Evolutionary conservation across 2,797 vertebrate species (phyloP).

Genomic region (Propithecus deckenii): DNA sequence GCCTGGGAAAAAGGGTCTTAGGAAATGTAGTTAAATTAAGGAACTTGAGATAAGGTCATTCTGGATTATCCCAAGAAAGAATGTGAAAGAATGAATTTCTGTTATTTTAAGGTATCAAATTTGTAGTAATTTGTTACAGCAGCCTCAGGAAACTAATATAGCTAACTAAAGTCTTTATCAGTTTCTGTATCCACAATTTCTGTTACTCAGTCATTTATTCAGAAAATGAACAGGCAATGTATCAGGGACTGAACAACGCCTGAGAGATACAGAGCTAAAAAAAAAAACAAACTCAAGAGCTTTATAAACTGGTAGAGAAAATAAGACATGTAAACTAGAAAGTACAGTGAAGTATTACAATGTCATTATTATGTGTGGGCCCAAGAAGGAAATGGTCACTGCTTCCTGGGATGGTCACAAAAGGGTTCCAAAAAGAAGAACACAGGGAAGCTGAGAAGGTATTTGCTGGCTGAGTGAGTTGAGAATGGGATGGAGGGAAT

Average conservation of each 20-base stretch:
- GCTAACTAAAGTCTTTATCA: background rate
- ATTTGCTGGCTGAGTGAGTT: background rate
- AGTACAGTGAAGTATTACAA: background rate
- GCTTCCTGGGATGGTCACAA: background rate
- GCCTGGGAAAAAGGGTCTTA: background rate
- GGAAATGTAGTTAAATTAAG: background rate
- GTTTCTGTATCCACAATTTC: background rate
- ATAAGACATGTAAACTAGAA: background rate
- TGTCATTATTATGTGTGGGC: background rate
- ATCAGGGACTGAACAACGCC: background rate
- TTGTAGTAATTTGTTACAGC: background rate
- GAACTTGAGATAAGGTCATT: background rate
- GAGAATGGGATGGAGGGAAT: background rate
- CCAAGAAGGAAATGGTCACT: background rate
- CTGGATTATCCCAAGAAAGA: background rate
- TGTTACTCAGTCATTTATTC: background rate
- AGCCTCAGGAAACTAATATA: background rate
- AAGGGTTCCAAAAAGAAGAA: background rate
- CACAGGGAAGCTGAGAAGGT: background rate
- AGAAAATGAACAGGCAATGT: background rate
- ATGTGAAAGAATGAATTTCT: background rate
- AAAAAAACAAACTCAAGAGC: background rate
- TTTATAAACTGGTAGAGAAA: background rate
- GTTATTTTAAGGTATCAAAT: background rate
- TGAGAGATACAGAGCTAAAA: background rate